Evolutionary conservation across 2,888 invertebrate genomes (phyloP).

Genomic region (Chrysolina americana): DNA sequence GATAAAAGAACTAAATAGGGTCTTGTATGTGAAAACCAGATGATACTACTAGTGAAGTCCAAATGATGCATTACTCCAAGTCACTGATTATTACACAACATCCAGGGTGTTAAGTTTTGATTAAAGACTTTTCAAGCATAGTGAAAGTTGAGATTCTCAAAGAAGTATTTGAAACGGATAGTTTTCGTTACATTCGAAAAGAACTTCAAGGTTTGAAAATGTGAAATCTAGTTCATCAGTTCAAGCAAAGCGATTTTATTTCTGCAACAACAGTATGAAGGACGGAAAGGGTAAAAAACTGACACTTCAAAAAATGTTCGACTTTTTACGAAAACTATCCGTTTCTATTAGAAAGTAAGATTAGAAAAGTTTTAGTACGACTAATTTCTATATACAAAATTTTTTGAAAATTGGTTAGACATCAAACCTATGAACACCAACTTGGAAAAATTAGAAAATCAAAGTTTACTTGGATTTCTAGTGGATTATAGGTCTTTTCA

Average conservation of each 20-base stretch:
- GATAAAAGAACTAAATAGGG: not conserved
- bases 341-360: not conserved
- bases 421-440: not conserved
- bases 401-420: not conserved
- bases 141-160: too few species aligned
- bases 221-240: too few species aligned
- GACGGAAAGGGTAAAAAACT: not conserved
- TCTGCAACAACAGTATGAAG: not conserved
- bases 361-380: not conserved
- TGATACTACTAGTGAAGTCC: not conserved
- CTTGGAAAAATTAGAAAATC: not conserved
- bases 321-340: not conserved
- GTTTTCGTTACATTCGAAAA: too few species aligned
- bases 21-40: not conserved
- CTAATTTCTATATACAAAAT: conserved; percentile 3
- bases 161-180: too few species aligned
- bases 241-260: too few species aligned
- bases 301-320: not conserved
- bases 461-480: not conserved
- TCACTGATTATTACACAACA: not conserved
- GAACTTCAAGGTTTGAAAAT: too few species aligned
- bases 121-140: too few species aligned
- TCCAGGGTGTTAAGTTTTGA: too few species aligned
- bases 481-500: not conserved
- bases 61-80: not conserved